Evolutionary conservation across 2,888 invertebrate genomes (phyloP), one percentile per base, ranked within the genome.

Genomic region (Hesperia comma): DNA sequence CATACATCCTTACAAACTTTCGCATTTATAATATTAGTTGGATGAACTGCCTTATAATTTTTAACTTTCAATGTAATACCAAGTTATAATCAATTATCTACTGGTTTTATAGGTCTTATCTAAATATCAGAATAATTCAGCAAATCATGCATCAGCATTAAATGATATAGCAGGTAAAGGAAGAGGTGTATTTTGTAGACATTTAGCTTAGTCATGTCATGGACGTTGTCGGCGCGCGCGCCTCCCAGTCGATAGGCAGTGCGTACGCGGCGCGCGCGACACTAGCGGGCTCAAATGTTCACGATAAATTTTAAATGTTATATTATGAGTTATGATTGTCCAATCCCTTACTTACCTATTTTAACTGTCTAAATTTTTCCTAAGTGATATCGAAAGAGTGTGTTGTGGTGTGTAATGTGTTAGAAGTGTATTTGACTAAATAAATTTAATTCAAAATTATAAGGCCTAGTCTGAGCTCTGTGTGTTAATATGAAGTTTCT

Each of bases 181-280:
- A 26, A 26, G 26, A 41, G 19, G n/a, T 53, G 21, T 46, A 19
- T 51, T 51, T 26, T 53, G 41, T 61, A 49, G 49, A 60, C 49
- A 49, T 62, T 62, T 40, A 62, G 55, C 63, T 55, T 63, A 63
- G 63, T 63, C 63, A 63, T 32, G 63, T 63, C 63, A 63, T 32
- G 41, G 54, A 33, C 43, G 55, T 55, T 46, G 26, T 15, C 26
- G 41, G 32, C 51, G 14, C 10, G 26, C 21, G 43, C 17, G 62
- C 43, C n/a, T 1, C n/a, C 12, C 33, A 33, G 61, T 14, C 33
- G 19, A 8, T 46, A 46, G 33, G 37, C 49, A 40, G 33, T 61
- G 61, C 61, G 61, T 40, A n/a, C 21, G 55, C 55, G 17, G 12
- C 63, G 33, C 17, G 26, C 17, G 12, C 26, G 6, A 26, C 26